Evolutionary conservation across 2,888 invertebrate species (phyloP).

Genomic region (Agonopterix heracliana): DNA sequence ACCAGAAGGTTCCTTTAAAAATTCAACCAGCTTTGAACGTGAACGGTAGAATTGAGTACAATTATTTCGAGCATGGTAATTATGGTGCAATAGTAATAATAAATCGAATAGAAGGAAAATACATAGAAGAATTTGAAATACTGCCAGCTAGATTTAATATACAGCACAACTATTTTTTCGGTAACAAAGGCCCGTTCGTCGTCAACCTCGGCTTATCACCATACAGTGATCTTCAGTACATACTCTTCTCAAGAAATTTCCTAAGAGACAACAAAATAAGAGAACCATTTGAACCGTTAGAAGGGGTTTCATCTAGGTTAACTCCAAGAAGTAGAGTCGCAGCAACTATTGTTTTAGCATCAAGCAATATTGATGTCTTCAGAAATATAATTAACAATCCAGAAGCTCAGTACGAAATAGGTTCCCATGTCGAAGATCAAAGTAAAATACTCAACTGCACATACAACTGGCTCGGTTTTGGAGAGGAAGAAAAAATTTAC

Average conservation of each 20-base stretch:
- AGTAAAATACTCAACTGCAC: slow-evolving; percentile 95
- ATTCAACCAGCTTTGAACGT: slow-evolving; percentile 90
- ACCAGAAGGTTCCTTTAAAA: slow-evolving; percentile 84
- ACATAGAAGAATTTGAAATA: slow-evolving; percentile 86
- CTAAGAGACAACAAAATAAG: slow-evolving; percentile 89
- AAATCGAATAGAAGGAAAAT: slow-evolving; percentile 79
- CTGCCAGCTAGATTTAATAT: slow-evolving; percentile 83
- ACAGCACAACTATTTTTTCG: slow-evolving; percentile 91
- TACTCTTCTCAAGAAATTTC: slow-evolving; percentile 92
- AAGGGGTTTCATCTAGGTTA: slow-evolving; percentile 80
- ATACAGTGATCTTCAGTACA: slow-evolving; percentile 86
- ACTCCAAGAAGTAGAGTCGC: slow-evolving; percentile 94
- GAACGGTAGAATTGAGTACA: slow-evolving; percentile 87
- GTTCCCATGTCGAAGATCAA: slow-evolving; percentile 95
- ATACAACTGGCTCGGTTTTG: slow-evolving; percentile 93
- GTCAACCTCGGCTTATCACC: slow-evolving; percentile 92
- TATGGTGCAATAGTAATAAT: slow-evolving; percentile 90
- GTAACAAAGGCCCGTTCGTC: slow-evolving; percentile 92
- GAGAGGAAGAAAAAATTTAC: slow-evolving; percentile 84
- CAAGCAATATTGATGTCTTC: slow-evolving; percentile 90
- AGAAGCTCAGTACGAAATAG: slow-evolving; percentile 94
- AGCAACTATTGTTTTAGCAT: slow-evolving; percentile 93
- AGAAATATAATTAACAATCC: slow-evolving; percentile 95
- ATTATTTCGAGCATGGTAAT: slow-evolving; percentile 88
- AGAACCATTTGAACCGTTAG: slow-evolving; percentile 86